Evolutionary conservation across 2,888 invertebrate genomes (phyloP), one percentile per base, ranked within the genome.

Genomic region (Drosophila picticornis): DNA sequence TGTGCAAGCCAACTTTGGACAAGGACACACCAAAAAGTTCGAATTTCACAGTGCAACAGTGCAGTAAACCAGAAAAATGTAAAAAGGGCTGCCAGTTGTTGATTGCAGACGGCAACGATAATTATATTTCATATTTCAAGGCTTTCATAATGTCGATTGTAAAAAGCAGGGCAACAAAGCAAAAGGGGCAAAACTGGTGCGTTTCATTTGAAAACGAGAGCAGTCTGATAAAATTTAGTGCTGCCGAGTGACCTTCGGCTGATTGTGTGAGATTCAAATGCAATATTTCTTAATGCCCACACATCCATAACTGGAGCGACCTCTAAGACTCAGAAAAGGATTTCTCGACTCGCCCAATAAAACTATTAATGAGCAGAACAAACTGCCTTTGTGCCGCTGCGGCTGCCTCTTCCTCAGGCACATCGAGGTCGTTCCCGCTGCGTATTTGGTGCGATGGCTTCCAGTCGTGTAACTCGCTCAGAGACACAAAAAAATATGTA

Each of bases 281-380:
- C 84, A 67, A 91, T 87, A 89, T 91, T 91, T 84, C 79, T 16
- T 46, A 25, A 89, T 77, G 86, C 74, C 57, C 80, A 72, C 81
- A 70, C 61, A 70, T 63, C 58, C 80, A 85, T 84, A 85, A 77
- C 79, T 74, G 72, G 69, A 77, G 77, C 83, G 74, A 62, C 73
- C 70, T 78, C 70, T 76, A 77, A 80, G 22, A 29, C 63, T n/a
- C 5, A 6, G 31, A 40, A 78, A 81, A 82, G 81, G 83, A 83
- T 79, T 87, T 63, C 51, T 50, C 25, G 32, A 31, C 31, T 36
- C 58, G 56, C 50, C 29, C 83, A 81, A 90, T 92, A 91, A 92
- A 91, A 91, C 84, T 81, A 88, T 90, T 88, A 92, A 92, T 90
- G 90, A 85, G 84, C 90, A 91, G 85, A 88, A 83, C 85, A 90